Evolutionary conservation across 2,797 vertebrate species (phyloP).

Genomic region (Poecilia wingei): DNA sequence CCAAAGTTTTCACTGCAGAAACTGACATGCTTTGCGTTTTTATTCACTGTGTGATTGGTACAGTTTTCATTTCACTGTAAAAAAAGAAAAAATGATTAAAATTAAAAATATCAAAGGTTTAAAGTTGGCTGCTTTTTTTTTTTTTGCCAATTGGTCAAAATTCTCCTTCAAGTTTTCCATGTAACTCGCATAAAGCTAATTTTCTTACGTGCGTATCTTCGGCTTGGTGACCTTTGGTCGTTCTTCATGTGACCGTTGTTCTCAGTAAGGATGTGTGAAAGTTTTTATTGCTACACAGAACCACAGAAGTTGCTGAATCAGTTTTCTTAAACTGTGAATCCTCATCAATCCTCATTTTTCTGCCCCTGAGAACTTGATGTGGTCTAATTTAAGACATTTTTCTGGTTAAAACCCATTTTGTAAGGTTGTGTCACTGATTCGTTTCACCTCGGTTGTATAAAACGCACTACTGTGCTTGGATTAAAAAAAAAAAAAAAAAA

Average conservation of each 20-base stretch:
- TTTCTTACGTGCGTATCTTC: slow-evolving; percentile 31
- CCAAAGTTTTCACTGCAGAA: neutral
- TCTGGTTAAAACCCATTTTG: neutral
- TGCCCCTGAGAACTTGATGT: neutral
- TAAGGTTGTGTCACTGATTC: slow-evolving; percentile 7
- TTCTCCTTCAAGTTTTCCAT: neutral
- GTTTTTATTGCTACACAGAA: neutral
- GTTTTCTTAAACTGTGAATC: neutral
- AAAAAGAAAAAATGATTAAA: neutral
- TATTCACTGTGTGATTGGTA: neutral
- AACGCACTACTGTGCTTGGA: neutral
- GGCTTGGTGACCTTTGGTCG: slow-evolving; percentile 55
- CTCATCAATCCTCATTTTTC: no score
- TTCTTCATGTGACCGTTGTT: slow-evolving; percentile 32
- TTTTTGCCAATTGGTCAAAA: neutral
- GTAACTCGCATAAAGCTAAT: slow-evolving; percentile 33
- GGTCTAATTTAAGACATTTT: neutral
- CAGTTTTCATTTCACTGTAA: neutral
- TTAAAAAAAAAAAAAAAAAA: neutral
- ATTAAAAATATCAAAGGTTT: neutral
- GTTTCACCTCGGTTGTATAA: neutral
- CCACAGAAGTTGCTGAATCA: neutral
- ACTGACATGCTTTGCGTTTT: neutral
- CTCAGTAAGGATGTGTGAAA: neutral
- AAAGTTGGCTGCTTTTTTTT: neutral